Conservation (phyloP, 2,888 invertebrate genomes). For the Drosophila vallismaia region DNA sequence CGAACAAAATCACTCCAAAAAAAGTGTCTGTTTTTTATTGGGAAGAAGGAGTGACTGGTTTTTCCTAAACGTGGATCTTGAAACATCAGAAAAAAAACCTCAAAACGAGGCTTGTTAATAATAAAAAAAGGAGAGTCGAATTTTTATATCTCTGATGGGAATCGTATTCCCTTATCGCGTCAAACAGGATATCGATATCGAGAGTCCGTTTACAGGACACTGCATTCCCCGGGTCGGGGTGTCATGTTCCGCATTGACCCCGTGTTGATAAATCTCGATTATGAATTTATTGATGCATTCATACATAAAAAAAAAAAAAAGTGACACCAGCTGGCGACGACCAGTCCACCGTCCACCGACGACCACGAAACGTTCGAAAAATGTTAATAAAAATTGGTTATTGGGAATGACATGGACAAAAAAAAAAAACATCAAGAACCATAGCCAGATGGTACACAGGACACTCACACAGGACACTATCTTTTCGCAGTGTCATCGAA, state of each 20-base stretch:
- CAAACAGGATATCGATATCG: too few species aligned
- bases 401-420: constrained; percentile 2
- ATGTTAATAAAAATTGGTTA: neutral
- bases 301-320: constrained; percentile 1
- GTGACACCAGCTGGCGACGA: constrained; percentile 17
- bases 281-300: constrained; percentile 24
- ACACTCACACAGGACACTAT: neutral
- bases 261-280: constrained; percentile 16
- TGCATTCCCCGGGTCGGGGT: too few species aligned
- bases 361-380: constrained; percentile 2
- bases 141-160: too few species aligned
- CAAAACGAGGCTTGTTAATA: too few species aligned
- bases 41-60: neutral
- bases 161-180: too few species aligned
- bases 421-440: neutral
- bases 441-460: neutral
- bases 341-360: neutral
- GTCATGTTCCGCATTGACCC: neutral
- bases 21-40: neutral
- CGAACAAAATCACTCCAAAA: neutral
- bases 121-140: too few species aligned
- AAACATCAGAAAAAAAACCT: too few species aligned
- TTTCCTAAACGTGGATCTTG: too few species aligned
- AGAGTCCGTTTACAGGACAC: neutral
- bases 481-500: constrained; percentile 11